phyloP scores from a whole-genome alignment of 2,113 vertebrate species.

The Hypomesus transpacificus region DNA sequence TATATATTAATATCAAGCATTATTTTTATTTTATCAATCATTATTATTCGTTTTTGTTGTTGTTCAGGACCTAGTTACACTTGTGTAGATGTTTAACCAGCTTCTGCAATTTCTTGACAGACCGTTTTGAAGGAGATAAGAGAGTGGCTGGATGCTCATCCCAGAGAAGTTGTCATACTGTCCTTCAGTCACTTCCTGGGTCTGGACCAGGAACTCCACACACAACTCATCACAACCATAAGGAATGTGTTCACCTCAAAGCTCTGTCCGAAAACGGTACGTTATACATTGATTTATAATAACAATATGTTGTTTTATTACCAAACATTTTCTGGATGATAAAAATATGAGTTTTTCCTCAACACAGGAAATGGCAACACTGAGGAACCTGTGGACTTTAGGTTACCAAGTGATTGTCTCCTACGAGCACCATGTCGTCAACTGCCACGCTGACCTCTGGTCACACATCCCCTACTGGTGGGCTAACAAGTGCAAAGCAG shows the following conservation, averaged over 20 bases:
- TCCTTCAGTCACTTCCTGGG: slow-evolving; percentile 76
- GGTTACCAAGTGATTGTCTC: slow-evolving; percentile 71
- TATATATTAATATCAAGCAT: too few relatives aligned
- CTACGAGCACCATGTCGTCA: slow-evolving; percentile 63
- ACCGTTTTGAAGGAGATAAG: slow-evolving; percentile 69
- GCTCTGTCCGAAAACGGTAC: slow-evolving; percentile 72
- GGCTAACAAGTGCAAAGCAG: slow-evolving; percentile 75
- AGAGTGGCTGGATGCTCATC: slow-evolving; percentile 73
- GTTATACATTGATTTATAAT: too few relatives aligned
- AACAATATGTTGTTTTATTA: too few relatives aligned
- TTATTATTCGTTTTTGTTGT: too few relatives aligned
- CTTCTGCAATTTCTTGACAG: slow-evolving; percentile 46
- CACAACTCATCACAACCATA: slow-evolving; percentile 65
- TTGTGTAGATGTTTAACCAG: background rate
- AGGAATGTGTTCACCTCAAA: slow-evolving; percentile 67
- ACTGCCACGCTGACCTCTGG: slow-evolving; percentile 67
- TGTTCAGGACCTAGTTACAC: background rate
- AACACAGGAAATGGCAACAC: slow-evolving; percentile 64
- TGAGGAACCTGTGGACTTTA: slow-evolving; percentile 67
- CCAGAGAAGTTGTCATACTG: slow-evolving; percentile 73
- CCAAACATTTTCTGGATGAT: too few relatives aligned
- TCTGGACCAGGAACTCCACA: slow-evolving; percentile 68
- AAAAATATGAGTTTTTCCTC: background rate
- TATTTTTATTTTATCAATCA: too few relatives aligned
- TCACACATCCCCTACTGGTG: slow-evolving; percentile 77